These are phyloP conservation scores for Kryptolebias marmoratus DNA, from an alignment of 2,113 vertebrate species.

Conservation along the genomic window DNA sequence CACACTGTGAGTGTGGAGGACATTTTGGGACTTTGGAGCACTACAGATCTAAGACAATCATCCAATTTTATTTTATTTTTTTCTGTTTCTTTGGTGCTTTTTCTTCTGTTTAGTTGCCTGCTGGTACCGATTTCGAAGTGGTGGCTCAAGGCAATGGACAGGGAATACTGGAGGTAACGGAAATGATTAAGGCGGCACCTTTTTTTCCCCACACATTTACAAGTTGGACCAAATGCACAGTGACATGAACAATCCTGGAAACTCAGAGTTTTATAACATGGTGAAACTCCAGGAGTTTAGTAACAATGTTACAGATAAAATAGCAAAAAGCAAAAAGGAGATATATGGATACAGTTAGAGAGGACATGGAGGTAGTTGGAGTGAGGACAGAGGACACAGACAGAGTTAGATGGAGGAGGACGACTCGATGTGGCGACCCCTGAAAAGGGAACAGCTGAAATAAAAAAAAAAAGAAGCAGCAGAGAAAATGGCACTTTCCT, in stretches of 20 bases:
- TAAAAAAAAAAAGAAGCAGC: no score
- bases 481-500: neutral
- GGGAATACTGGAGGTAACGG: slow-evolving; percentile 83
- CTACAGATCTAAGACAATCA: neutral
- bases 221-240: neutral
- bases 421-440: no score
- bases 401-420: no score
- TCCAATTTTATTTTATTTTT: neutral
- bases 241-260: no score
- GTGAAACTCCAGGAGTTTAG: no score
- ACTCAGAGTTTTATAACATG: no score
- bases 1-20: neutral
- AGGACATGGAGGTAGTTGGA: no score
- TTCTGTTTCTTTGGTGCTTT: slow-evolving; percentile 20
- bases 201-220: neutral
- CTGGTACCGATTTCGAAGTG: slow-evolving; percentile 75
- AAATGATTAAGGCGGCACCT: neutral
- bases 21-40: rapidly evolving
- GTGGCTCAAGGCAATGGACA: slow-evolving; percentile 80
- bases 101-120: slow-evolving; percentile 61
- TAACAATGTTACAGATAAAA: no score
- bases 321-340: no score
- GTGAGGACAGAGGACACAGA: no score
- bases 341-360: no score
- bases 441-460: no score